A percentile compares a stretch with the other conserved stretches of the same genome.
These are phyloP conservation scores for Spea bombifrons DNA, from an alignment of 2,113 vertebrate species.

Conservation along the genomic window DNA sequence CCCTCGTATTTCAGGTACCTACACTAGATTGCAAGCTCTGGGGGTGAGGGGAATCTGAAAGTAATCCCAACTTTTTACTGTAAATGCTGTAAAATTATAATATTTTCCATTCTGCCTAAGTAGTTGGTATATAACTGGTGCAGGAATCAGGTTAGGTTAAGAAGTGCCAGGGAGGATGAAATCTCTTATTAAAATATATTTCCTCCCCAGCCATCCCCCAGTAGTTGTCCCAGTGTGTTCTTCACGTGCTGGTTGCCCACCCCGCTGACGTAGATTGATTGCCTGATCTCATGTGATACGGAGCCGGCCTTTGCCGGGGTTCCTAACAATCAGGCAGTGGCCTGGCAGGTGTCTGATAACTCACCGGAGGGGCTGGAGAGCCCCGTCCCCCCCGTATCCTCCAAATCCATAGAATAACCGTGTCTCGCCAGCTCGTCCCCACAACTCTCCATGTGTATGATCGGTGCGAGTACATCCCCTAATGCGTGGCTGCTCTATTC, in stretches of 20 bases:
- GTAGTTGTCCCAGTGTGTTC: neutral
- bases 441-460: no score
- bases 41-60: neutral
- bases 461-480: no score
- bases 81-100: neutral
- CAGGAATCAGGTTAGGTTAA: no score
- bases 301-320: neutral
- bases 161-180: no score
- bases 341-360: conserved; percentile 4
- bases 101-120: neutral
- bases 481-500: no score
- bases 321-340: neutral
- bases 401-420: no score
- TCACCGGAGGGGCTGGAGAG: neutral
- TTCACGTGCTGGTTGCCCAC: neutral
- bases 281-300: conserved; percentile 4
- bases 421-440: no score
- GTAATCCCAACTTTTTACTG: no score
- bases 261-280: neutral
- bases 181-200: no score
- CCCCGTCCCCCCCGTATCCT: neutral
- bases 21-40: neutral
- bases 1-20: conserved; percentile 27
- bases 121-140: neutral
- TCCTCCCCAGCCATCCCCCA: neutral